Evolutionary conservation across 2,888 invertebrate genomes (phyloP), one percentile per base, ranked within the genome.

Genomic region (Uloborus plumipes): DNA sequence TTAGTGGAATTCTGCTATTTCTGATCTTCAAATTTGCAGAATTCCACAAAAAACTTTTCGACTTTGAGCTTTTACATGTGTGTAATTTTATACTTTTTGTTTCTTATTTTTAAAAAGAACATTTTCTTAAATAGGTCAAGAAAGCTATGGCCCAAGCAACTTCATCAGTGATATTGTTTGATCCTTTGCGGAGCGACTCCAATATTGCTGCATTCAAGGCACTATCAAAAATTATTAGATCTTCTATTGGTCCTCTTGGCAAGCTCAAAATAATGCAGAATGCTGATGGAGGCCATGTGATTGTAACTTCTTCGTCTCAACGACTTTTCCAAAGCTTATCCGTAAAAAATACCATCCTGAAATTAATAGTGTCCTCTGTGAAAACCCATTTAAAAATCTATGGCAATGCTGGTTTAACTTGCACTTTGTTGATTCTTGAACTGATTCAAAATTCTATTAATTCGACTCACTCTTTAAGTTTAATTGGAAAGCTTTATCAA

Each of bases 301-400:
- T 22, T 9, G n/a, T 83, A 15, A 65, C 77, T n/a, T 83, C 83
- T 14, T 67, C 73, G 0, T 77, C 77, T 15, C 58, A 39, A 69
- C 47, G 73, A 51, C 61, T 83, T 15, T 59, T 73, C 22, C 64
- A 64, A 2, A 49, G 16, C 4, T 15, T 73, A 2, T 77, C 77
- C 18, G 18, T 69, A 3, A 62, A 73, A 59, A 73, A 76, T 31
- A 31, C 16, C 1, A 59, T 78, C 22, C 39, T 66, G 1, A 73
- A 47, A 59, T 15, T 83, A 13, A 64, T 83, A 22, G 18, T 77
- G 6, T 66, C 77, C 14, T 50, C 77, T n/a, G 77, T 58, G 9
- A 72, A 69, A 51, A 16, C 49, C 31, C 83, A 77, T 31, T 64
- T 82, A n/a, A 72, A 18, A 15, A 39, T 9, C 16, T 69, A 22